Base-by-base conservation (phyloP, 2,888 invertebrate species). In the Pseudococcus longispinus region DNA sequence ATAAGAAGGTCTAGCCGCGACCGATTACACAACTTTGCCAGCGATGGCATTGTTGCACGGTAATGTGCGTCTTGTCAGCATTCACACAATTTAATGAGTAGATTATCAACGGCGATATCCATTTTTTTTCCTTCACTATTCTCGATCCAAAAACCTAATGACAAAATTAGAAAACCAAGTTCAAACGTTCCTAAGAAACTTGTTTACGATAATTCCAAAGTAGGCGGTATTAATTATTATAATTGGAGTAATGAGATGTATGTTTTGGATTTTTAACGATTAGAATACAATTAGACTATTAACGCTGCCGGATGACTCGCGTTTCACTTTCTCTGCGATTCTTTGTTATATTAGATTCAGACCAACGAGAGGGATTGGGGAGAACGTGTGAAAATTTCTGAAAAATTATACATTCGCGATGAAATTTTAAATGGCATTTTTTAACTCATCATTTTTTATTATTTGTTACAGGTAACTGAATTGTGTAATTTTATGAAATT, bases 11-110 rank as follows among this genome's bases (percentile, higher is more conserved):
- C 77, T 20, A 80, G 77, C 77, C 37, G 77, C 77, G 42, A 42
- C 77, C 77, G 77, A 80, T 80, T 80, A 80, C 77, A 80, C 77
- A 80, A 80, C 42, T 60, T 60, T 20, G 23, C 60, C 60, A 32
- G 20, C 29, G 70, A 70, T 70, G 70, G 70, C 70, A 70, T 70
- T 70, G 70, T 70, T 80, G 42, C 42, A 42, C 77, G 77, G 20
- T 80, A 23, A 42, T 80, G 77, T 70, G 20, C 70, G 29, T 70
- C 70, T 70, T 70, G 29, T 26, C 29, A 70, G 60, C 60, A 23
- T 20, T 23, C 9, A 60, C 23, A 11, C 15, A 70, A 70, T 65
- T 65, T 70, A 70, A 70, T 70, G 60, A 60, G 60, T 60, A 60
- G 60, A 60, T 60, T 60, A 60, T 60, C 60, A 60, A 60, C 60